Evolutionary conservation across 2,888 invertebrate species (phyloP).

Genomic region (Cheilosia soror): DNA sequence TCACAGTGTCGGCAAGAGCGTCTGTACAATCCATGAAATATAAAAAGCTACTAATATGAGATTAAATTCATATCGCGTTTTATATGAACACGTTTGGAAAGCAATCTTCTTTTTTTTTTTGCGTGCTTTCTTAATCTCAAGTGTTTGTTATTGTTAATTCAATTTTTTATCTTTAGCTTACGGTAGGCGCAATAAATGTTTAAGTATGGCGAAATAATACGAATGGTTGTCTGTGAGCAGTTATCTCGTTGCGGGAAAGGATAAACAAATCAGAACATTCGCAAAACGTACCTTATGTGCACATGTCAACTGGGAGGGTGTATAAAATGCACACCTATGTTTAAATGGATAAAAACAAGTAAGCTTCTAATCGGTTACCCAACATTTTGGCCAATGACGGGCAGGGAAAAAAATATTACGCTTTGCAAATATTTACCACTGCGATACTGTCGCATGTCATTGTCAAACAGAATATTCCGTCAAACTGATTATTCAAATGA

Average conservation of each 20-base stretch:
- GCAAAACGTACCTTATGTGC: constrained; percentile 4
- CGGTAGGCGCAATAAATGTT: constrained; percentile 33
- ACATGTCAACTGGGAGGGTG: background rate
- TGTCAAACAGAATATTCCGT: constrained; percentile 4
- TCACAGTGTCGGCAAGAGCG: background rate
- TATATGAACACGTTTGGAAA: constrained; percentile 38
- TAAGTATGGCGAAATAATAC: constrained; percentile 45
- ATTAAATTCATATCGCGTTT: constrained; percentile 61
- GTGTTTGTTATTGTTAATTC: constrained; percentile 17
- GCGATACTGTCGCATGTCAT: constrained; percentile 30
- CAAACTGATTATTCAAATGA: background rate
- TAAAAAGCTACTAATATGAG: constrained; percentile 57
- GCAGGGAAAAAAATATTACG: no score
- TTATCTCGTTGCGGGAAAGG: background rate
- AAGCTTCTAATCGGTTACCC: background rate
- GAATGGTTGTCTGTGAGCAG: constrained; percentile 12
- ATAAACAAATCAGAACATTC: constrained; percentile 12
- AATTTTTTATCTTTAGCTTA: constrained; percentile 40
- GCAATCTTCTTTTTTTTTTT: background rate
- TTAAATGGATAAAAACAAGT: constrained; percentile 15
- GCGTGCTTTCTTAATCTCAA: constrained; percentile 48
- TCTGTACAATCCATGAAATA: constrained; percentile 55
- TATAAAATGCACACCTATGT: background rate
- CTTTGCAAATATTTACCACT: constrained; percentile 7
- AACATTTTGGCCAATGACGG: no score